Percentiles rank a stretch among this genome's conserved stretches.
phyloP scores from a whole-genome alignment of 2,113 vertebrate genomes.

The Mobula birostris region DNA sequence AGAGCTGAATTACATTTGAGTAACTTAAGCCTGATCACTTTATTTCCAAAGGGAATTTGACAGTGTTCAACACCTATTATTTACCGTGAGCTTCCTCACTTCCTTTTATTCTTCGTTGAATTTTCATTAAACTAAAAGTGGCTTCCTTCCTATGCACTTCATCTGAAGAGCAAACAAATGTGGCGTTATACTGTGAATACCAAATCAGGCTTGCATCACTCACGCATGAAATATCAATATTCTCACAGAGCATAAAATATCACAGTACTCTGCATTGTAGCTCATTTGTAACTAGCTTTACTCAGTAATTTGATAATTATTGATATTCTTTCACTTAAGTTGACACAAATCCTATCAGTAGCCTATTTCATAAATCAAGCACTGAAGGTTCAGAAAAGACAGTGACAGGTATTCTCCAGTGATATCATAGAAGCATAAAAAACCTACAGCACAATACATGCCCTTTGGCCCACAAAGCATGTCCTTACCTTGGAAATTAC shows the following conservation, averaged over 20 bases:
- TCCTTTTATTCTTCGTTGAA: background rate
- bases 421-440: too few species aligned
- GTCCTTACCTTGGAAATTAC: too few species aligned
- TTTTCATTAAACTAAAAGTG: background rate
- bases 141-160: background rate
- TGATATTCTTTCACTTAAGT: constrained; percentile 29
- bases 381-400: background rate
- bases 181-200: background rate
- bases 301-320: constrained; percentile 22
- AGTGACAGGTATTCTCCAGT: background rate
- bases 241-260: background rate
- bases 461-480: too few species aligned
- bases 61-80: background rate
- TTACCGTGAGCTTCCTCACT: background rate
- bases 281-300: constrained; percentile 24
- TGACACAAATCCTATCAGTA: constrained; percentile 14
- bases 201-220: background rate
- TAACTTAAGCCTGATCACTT: background rate
- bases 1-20: background rate
- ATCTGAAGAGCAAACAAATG: background rate
- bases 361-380: background rate
- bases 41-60: background rate
- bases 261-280: background rate
- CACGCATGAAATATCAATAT: constrained; percentile 11
- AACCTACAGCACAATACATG: too few species aligned